Conservation (phyloP, 1,140 invertebrate species). For the Drosophila willistoni region DNA sequence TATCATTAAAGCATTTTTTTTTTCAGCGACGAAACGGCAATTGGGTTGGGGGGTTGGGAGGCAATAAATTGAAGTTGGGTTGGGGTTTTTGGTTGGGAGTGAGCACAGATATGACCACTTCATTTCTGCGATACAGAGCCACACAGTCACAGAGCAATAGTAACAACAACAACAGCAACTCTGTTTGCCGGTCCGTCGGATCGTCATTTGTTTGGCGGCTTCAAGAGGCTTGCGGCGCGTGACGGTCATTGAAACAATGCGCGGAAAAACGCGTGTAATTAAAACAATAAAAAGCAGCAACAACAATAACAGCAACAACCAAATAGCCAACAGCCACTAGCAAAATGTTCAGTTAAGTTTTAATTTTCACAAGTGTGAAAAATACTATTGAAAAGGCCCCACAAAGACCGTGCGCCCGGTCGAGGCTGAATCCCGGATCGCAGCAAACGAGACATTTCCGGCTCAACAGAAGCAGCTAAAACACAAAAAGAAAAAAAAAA, state of each 20-base stretch:
- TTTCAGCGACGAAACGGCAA: neutral
- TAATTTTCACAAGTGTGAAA: slow-evolving; percentile 80
- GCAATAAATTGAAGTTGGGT: slow-evolving; percentile 6
- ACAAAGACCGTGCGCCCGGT: slow-evolving; percentile 52
- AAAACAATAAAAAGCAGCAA: slow-evolving; percentile 74
- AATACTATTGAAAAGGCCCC: slow-evolving; percentile 75
- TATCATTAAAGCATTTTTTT: slow-evolving; percentile 63
- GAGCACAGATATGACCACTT: slow-evolving; percentile 72
- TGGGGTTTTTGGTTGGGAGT: neutral
- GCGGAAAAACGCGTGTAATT: slow-evolving; percentile 78
- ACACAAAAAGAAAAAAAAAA: slow-evolving; percentile 1
- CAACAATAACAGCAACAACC: slow-evolving; percentile 39
- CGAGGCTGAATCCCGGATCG: neutral
- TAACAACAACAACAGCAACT: slow-evolving; percentile 32
- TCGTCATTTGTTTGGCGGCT: neutral
- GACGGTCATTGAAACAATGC: slow-evolving; percentile 78
- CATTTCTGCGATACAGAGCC: slow-evolving; percentile 66
- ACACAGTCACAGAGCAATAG: slow-evolving; percentile 20
- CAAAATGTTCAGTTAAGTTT: slow-evolving; percentile 78
- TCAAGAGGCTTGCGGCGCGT: slow-evolving; percentile 64
- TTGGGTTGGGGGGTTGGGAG: neutral
- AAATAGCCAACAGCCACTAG: slow-evolving; percentile 25
- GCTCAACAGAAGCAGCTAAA: slow-evolving; percentile 31
- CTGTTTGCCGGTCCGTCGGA: slow-evolving; percentile 22
- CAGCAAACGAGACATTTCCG: slow-evolving; percentile 69